Conservation (phyloP, 2,797 vertebrate genomes). For the Phalloptychus januarius region DNA sequence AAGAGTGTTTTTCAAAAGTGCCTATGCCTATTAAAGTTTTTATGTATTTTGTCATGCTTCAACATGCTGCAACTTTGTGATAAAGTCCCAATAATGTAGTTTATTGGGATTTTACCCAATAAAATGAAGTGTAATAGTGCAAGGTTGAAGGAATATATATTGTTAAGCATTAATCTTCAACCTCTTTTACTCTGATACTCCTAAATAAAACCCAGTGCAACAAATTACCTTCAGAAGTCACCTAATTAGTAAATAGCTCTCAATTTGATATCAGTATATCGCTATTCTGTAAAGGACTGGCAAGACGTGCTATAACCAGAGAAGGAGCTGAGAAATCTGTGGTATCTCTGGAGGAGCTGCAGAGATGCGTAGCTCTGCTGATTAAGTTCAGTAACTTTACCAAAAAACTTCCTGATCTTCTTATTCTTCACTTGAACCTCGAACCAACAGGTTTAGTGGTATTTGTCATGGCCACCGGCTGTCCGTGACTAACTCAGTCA, state of each 20-base stretch:
- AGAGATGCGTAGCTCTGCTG: not conserved
- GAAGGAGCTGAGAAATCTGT: not conserved
- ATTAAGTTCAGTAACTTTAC: not conserved
- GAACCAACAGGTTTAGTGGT: not conserved
- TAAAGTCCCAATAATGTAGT: not conserved
- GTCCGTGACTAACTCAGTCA: not conserved
- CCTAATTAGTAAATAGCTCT: not conserved
- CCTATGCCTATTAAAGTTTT: not conserved
- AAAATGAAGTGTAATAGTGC: not conserved
- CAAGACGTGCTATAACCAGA: not conserved
- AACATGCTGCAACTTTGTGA: not conserved
- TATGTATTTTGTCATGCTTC: not conserved
- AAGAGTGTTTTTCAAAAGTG: not conserved
- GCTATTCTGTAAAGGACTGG: not conserved
- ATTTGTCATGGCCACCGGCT: not conserved
- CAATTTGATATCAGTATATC: not conserved
- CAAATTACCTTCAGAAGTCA: not conserved
- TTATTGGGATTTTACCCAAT: not conserved
- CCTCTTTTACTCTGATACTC: not conserved
- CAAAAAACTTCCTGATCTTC: not conserved
- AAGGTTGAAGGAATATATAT: not conserved
- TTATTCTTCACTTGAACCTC: not conserved
- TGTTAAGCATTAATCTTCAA: not conserved
- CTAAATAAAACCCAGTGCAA: not conserved
- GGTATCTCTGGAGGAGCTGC: not conserved